Percentiles rank a stretch among this genome's conserved stretches.
Conservation (phyloP, 2,113 vertebrate genomes). For the Atherinomorus stipes region DNA sequence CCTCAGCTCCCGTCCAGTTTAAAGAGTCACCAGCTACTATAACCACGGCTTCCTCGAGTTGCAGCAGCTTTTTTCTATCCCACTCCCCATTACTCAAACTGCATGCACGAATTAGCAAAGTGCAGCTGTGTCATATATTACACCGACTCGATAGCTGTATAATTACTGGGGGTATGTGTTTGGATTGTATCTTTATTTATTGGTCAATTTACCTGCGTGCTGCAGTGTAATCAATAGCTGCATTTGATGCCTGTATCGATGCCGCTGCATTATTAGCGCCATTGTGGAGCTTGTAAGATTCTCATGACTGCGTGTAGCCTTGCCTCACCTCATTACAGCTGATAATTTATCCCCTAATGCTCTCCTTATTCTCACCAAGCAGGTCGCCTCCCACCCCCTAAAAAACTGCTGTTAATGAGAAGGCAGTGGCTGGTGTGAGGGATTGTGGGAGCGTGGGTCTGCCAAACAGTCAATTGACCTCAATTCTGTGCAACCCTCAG, state of each 20-base stretch:
- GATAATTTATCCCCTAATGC: slow-evolving; percentile 72
- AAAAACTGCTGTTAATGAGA: slow-evolving; percentile 62
- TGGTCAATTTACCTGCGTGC: slow-evolving; percentile 64
- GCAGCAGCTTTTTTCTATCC: not conserved
- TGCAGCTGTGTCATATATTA: slow-evolving; percentile 29
- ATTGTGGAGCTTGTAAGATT: slow-evolving; percentile 62
- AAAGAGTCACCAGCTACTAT: too few species aligned
- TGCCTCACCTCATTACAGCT: slow-evolving; percentile 73
- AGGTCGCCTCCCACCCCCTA: not conserved
- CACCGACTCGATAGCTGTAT: slow-evolving; percentile 44
- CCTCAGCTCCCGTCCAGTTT: too few species aligned
- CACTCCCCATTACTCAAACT: slow-evolving; percentile 1
- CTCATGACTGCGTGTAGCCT: slow-evolving; percentile 51
- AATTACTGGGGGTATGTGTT: slow-evolving; percentile 55
- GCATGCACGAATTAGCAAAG: slow-evolving; percentile 28
- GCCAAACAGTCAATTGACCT: slow-evolving; percentile 78
- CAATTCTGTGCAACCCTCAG: slow-evolving; percentile 66
- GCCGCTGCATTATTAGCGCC: slow-evolving; percentile 48
- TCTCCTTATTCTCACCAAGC: slow-evolving; percentile 37
- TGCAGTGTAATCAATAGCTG: slow-evolving; percentile 70
- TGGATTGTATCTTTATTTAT: slow-evolving; percentile 66
- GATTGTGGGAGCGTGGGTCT: slow-evolving; percentile 55
- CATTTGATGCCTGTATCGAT: slow-evolving; percentile 49
- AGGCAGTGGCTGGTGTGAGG: slow-evolving; percentile 49
- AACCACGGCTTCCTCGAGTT: not conserved